Conservation (phyloP, 2,113 vertebrate genomes). For the Clarias batrachus region DNA sequence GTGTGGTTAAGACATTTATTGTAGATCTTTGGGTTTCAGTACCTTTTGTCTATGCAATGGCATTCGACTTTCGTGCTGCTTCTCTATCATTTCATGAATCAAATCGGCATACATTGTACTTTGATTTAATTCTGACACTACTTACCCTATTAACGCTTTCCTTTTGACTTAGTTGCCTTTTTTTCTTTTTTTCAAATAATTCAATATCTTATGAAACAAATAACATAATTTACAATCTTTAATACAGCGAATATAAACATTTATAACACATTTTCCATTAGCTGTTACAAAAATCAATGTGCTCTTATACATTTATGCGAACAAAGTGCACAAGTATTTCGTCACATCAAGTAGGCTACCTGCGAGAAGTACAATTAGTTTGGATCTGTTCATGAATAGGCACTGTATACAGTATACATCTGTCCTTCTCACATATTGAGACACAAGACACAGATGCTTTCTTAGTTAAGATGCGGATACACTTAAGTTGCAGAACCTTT, state of each 20-base stretch:
- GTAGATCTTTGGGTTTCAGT: background rate
- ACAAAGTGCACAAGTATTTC: conserved; percentile 45
- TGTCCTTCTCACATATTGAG: background rate
- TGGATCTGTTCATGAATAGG: conserved; percentile 37
- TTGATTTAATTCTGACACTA: background rate
- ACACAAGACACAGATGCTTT: conserved; percentile 23
- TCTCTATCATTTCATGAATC: background rate
- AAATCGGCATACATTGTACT: background rate
- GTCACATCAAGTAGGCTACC: conserved; percentile 31
- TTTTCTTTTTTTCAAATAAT: background rate
- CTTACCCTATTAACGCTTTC: background rate
- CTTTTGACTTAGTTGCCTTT: background rate
- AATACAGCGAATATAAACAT: conserved; percentile 46
- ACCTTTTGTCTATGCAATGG: background rate
- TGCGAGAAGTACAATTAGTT: conserved; percentile 46
- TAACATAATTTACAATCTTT: background rate
- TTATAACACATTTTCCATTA: conserved; percentile 41
- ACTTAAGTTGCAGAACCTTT: background rate
- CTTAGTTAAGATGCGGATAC: conserved; percentile 2
- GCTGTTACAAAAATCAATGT: conserved; percentile 49
- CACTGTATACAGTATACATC: conserved; percentile 33
- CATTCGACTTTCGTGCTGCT: too few relatives aligned
- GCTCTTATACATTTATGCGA: conserved; percentile 9
- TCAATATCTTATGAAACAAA: background rate
- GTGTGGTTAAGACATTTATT: background rate